Conservation (phyloP, 2,113 vertebrate species). For the Chamaea fasciata region DNA sequence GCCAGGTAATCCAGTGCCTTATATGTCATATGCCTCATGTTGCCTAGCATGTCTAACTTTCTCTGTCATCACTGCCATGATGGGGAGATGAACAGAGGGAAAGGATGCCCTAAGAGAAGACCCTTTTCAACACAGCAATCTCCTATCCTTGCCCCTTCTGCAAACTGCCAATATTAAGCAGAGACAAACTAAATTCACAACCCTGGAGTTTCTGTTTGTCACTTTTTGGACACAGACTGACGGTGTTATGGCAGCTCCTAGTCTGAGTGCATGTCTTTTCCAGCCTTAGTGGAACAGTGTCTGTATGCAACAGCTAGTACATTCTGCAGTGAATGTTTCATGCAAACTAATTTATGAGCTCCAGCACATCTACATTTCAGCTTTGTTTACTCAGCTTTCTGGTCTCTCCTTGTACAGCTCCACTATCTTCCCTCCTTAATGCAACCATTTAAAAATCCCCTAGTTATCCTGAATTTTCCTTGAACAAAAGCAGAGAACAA, state of each 20-base stretch:
- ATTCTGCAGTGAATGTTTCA: neutral
- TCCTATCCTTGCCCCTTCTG: neutral
- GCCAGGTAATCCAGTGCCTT: neutral
- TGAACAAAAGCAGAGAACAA: neutral
- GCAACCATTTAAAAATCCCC: neutral
- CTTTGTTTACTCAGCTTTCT: neutral
- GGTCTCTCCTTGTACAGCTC: neutral
- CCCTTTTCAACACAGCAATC: neutral
- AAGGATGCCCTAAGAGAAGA: neutral
- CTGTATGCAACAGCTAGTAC: neutral
- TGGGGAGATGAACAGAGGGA: neutral
- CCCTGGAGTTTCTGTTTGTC: neutral
- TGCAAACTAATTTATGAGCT: neutral
- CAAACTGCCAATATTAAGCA: neutral
- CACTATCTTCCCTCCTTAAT: neutral
- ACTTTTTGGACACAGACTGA: neutral
- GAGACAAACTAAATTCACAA: neutral
- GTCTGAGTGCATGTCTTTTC: neutral
- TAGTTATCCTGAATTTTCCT: neutral
- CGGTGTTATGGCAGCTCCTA: neutral
- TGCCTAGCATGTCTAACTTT: neutral
- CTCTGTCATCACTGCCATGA: neutral
- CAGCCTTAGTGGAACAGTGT: neutral
- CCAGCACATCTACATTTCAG: neutral
- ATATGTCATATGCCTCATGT: fast-evolving